phyloP scores from a whole-genome alignment of 2,797 vertebrate species.

The Coreius guichenoti region DNA sequence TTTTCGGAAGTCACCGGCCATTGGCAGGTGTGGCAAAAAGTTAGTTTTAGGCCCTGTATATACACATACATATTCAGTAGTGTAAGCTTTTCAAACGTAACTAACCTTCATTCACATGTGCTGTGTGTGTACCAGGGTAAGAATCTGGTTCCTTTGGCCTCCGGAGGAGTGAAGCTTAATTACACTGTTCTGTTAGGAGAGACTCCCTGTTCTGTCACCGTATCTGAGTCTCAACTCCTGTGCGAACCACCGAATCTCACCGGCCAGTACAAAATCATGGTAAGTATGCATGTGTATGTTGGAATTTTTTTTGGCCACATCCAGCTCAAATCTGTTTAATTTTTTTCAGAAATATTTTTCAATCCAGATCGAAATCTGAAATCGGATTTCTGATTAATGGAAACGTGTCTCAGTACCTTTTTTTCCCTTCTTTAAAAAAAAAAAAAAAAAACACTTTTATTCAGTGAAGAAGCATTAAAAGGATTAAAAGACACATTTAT shows the following conservation, averaged over 20 bases:
- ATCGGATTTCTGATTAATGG: not conserved
- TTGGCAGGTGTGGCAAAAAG: no score
- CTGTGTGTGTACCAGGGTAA: slow-evolving; percentile 84
- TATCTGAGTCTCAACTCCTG: slow-evolving; percentile 96
- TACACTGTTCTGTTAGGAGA: slow-evolving; percentile 97
- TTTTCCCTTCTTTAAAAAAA: no score
- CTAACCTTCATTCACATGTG: not conserved
- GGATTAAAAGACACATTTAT: not conserved
- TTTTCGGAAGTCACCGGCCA: no score
- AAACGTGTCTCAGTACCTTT: not conserved
- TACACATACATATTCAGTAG: not conserved
- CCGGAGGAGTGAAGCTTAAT: slow-evolving; percentile 95
- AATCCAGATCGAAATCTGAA: not conserved
- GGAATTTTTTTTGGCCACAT: not conserved
- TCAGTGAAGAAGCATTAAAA: not conserved
- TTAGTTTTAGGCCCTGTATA: slow-evolving; percentile 14
- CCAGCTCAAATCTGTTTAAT: no score
- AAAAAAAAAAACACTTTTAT: not conserved
- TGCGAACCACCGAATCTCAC: slow-evolving; percentile 95
- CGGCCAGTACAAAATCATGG: slow-evolving; percentile 94
- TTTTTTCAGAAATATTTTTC: not conserved
- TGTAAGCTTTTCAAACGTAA: not conserved
- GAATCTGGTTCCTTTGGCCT: slow-evolving; percentile 92
- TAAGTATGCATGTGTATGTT: slow-evolving; percentile 58
- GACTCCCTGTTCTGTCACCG: slow-evolving; percentile 91